phyloP scores from a whole-genome alignment of 2,113 vertebrate species.

The Nerophis lumbriciformis region DNA sequence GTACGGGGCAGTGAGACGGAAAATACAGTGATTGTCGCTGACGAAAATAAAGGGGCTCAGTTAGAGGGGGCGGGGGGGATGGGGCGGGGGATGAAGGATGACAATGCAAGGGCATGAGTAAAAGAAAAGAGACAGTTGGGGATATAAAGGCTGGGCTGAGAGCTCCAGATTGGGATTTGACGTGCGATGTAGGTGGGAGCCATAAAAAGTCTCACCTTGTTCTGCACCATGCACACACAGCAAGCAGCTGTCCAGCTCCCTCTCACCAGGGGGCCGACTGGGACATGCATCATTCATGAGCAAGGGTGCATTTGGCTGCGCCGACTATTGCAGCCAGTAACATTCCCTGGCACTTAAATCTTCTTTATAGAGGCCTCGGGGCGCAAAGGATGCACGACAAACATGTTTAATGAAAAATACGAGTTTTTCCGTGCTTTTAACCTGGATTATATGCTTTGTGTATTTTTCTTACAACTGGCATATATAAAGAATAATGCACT shows the following conservation, averaged over 20 bases:
- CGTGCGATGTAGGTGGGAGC: conserved; percentile 19
- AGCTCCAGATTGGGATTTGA: conserved; percentile 31
- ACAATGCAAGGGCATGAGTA: conserved; percentile 13
- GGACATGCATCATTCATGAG: conserved; percentile 66
- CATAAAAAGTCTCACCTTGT: conserved; percentile 61
- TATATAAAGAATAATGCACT: not conserved
- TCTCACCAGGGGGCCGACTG: conserved; percentile 46
- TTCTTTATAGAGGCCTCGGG: conserved; percentile 14
- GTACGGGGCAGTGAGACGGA: conserved; percentile 62
- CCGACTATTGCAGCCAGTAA: conserved; percentile 56
- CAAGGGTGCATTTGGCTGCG: conserved; percentile 56
- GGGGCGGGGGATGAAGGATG: conserved; percentile 21
- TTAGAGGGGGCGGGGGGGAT: conserved; percentile 21
- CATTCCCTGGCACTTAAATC: conserved; percentile 30
- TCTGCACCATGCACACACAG: conserved; percentile 70
- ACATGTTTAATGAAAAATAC: conserved; percentile 10
- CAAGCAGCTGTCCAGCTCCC: conserved; percentile 52
- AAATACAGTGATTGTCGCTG: conserved; percentile 74
- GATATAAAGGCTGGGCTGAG: conserved; percentile 15
- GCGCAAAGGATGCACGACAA: conserved; percentile 6
- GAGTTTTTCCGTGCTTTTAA: not conserved
- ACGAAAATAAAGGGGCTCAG: conserved; percentile 56
- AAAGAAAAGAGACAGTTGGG: conserved; percentile 16
- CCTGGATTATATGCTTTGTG: not conserved
- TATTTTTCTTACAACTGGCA: not conserved